phyloP scores from a whole-genome alignment of 2,113 vertebrate genomes.

The Hymenochirus boettgeri region DNA sequence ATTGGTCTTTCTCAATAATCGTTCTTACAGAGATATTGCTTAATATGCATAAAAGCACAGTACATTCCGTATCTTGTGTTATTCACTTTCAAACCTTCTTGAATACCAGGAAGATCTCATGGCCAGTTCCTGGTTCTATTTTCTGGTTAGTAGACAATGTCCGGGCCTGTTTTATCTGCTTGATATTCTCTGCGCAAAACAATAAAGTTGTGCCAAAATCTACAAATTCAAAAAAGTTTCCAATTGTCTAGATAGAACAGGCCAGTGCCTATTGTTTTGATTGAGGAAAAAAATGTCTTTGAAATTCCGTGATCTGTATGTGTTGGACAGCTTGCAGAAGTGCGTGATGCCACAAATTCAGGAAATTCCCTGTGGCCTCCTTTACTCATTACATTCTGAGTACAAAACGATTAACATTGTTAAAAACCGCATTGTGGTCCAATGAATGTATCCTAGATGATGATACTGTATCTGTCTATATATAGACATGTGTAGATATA shows the following conservation, averaged over 20 bases:
- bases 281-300: constrained; percentile 6
- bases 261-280: constrained; percentile 11
- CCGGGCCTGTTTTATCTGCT: background rate
- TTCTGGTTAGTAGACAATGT: constrained; percentile 3
- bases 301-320: constrained; percentile 3
- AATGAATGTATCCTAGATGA: too few relatives aligned
- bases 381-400: background rate
- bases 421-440: too few relatives aligned
- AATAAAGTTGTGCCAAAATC: constrained; percentile 11
- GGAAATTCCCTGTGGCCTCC: constrained; percentile 12
- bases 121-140: constrained; percentile 10
- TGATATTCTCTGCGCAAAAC: constrained; percentile 10
- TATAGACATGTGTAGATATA: too few relatives aligned
- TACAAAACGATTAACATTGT: background rate
- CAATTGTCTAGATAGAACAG: constrained; percentile 21
- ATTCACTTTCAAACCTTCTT: constrained; percentile 8
- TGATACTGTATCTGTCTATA: too few relatives aligned
- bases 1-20: too few relatives aligned
- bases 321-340: background rate
- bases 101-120: constrained; percentile 6
- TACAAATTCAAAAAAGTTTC: constrained; percentile 9
- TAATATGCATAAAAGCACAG: background rate
- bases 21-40: too few relatives aligned
- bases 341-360: background rate
- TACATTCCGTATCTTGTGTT: background rate